Evolutionary conservation across 1,140 invertebrate species (phyloP).

Genomic region (Drosophila watanabei): DNA sequence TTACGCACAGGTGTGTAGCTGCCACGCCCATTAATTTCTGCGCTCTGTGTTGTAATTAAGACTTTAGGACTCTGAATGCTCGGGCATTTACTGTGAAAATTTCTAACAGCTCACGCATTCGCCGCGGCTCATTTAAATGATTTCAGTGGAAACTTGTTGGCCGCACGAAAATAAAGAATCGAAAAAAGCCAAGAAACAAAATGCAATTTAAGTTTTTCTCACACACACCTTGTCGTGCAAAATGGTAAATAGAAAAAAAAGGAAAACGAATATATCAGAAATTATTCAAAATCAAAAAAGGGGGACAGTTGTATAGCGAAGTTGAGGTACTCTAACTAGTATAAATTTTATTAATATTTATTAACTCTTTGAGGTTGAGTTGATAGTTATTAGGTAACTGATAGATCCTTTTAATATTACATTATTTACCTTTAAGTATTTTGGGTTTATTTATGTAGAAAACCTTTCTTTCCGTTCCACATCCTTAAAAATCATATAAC

Average conservation of each 20-base stretch:
- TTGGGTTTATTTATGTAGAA: neutral
- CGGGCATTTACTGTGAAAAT: slow-evolving; percentile 41
- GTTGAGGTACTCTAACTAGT: slow-evolving; percentile 5
- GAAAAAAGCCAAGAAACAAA: slow-evolving; percentile 36
- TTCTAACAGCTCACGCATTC: slow-evolving; percentile 44
- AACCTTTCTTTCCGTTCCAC: too few relatives aligned
- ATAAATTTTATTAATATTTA: neutral
- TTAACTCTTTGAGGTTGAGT: neutral
- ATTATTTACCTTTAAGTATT: too few relatives aligned
- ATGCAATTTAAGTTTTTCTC: slow-evolving; percentile 58
- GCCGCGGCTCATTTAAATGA: slow-evolving; percentile 39
- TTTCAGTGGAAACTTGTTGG: slow-evolving; percentile 38
- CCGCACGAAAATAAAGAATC: slow-evolving; percentile 36
- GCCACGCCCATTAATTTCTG: slow-evolving; percentile 34
- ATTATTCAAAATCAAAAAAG: slow-evolving; percentile 44
- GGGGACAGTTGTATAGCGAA: neutral
- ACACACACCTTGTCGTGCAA: slow-evolving; percentile 45
- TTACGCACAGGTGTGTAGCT: slow-evolving; percentile 48
- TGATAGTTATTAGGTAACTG: neutral
- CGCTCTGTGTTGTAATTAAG: slow-evolving; percentile 57
- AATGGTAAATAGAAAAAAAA: slow-evolving; percentile 26
- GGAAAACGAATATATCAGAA: slow-evolving; percentile 38
- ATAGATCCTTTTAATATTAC: too few relatives aligned
- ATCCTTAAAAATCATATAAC: neutral
- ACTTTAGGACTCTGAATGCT: slow-evolving; percentile 38